A percentile compares a stretch with the other conserved stretches of the same genome.
Conservation (phyloP, 2,797 vertebrate species). For the Perodicticus potto region DNA sequence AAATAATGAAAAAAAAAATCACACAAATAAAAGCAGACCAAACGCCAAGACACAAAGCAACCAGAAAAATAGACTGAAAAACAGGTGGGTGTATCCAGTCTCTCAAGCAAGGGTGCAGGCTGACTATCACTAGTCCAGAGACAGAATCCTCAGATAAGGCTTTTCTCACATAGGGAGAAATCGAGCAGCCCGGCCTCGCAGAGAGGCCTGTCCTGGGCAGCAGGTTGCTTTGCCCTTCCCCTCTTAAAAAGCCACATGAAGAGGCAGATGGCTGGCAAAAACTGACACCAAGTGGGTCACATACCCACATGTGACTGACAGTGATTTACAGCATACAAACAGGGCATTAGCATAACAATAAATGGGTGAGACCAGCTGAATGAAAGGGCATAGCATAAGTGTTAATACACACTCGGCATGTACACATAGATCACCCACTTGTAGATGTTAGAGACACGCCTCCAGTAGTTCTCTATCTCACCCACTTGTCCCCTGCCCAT, state of each 20-base stretch:
- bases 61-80: neutral
- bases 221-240: neutral
- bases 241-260: neutral
- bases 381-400: neutral
- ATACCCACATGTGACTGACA: no score
- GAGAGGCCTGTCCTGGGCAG: neutral
- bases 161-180: neutral
- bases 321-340: neutral
- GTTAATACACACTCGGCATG: neutral
- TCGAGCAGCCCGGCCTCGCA: neutral
- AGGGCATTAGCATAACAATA: neutral
- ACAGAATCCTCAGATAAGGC: neutral
- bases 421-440: neutral
- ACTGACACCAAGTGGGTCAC: neutral
- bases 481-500: neutral
- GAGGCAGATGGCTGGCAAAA: neutral
- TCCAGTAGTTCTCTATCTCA: neutral
- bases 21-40: neutral
- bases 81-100: neutral
- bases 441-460: neutral
- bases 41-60: neutral
- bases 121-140: neutral
- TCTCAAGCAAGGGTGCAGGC: neutral
- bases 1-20: neutral
- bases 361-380: neutral